Base-by-base conservation (phyloP, 2,888 invertebrate genomes). In the Melinaea marsaeus region DNA sequence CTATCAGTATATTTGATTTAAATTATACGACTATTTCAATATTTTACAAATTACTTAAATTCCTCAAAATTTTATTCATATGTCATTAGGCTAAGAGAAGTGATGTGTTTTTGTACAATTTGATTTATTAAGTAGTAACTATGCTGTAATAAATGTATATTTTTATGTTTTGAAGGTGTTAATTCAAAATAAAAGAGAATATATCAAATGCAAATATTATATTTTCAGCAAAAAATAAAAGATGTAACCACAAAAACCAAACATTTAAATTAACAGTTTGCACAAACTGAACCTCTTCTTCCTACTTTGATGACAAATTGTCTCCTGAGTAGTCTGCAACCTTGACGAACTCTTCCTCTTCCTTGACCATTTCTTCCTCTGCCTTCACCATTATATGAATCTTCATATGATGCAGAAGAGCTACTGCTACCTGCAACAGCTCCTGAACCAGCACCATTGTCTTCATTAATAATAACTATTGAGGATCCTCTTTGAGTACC, bases 231-330 rank as follows among this genome's bases (percentile, higher is more conserved):
- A 46, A 61, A 58, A 72, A 13, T 48, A 6, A 77, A 83, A 82
- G 80, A 85, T 84, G 86, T 83, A 85, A 83, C 80, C 80, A 76
- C 60, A 62, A 46, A 64, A 32, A 66, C 66, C 57, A 42, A 34
- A 13, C 37, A 58, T 32, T 5, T n/a, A 57, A 69, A 62, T 74
- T 80, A 87, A 72, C 88, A 89, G 54, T 76, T 78, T 22, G 69
- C 65, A 66, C 86, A 88, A 56, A 78, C 79, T 37, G 69, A 72
- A 60, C 80, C 79, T 61, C 76, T 77, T 58, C 75, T 76, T 58
- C 81, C 79, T 57, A 78, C 75, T 72, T 81, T 85, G 6, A 88
- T 83, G 45, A 77, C 69, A 35, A 86, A 76, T 64, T 84, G 80
- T 55, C 74, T 76, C 42, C 85, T 83, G 37, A 72, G 73, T 2